Base-by-base conservation (phyloP, 2,797 vertebrate genomes). In the Brachyrhaphis roseni region DNA sequence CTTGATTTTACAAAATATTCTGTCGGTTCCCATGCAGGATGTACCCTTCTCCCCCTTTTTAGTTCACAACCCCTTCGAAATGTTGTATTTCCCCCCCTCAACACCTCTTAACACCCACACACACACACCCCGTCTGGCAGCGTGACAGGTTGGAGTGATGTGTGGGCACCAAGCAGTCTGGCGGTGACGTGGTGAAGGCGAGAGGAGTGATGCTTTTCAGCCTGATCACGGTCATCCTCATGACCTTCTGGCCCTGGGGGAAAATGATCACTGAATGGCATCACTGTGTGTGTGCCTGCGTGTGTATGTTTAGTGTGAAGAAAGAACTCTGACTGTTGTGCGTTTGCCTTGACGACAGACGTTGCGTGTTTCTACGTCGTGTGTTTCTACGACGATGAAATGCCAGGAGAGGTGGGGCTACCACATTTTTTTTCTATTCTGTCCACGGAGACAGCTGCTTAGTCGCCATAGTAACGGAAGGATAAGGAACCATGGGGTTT, bases 391-490 rank as follows among this genome's bases (percentile, higher is more conserved):
- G 28, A 16, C 0, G 5, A 18, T 78, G 62, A 89, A 87, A 88
- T 91, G 78, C 72, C 74, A 79, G 68, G 77, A 79, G 68, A 73
- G 84, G 82, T 84, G 80, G 81, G 75, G 64, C 84, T 4, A 8
- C 74, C 12, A 76, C 34, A 12, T 23, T 41, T 78, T 87, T 80
- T 85, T 87, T 80, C 28, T 13, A 90, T 90, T 89, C 84, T 83
- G 83, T 88, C 88, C 82, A 90, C 72, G 79, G 59, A 87, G 86
- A 86, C 20, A 78, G 72, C 79, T 85, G 74, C 89, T 89, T 68
- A 1, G 88, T 94, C 83, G 84, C 91, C 88, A 92, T 89, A 89
- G 94, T 84, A 91, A 93, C 85, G 1, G 31, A 80, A 79, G 75
- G 86, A 87, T 77, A 83, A 79, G 72, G 66, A 83, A 84, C 78